Evolutionary conservation across 2,113 vertebrate species (phyloP).

Genomic region (Salminus brasiliensis): DNA sequence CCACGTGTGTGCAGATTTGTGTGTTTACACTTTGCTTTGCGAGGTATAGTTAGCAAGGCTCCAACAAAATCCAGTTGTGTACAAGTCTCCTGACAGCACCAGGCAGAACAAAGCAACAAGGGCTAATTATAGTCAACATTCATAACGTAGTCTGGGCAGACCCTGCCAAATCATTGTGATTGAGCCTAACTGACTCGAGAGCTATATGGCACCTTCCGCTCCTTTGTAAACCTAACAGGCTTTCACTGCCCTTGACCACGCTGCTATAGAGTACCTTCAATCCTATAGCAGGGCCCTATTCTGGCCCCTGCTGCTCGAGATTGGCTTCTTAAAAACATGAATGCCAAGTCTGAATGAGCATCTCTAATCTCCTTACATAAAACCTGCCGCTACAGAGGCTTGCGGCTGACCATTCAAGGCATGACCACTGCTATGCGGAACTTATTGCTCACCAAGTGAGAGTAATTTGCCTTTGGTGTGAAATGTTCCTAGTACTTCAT

Average conservation of each 20-base stretch:
- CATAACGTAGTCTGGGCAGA: conserved; percentile 14
- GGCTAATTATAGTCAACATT: conserved; percentile 9
- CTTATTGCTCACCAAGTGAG: not conserved
- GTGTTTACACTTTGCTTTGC: too few relatives aligned
- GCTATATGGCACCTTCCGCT: conserved; percentile 35
- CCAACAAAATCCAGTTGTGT: not conserved
- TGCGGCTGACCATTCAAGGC: not conserved
- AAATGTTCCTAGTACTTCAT: conserved; percentile 10
- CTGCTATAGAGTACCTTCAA: conserved; percentile 27
- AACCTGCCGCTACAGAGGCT: conserved; percentile 14
- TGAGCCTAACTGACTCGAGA: not conserved
- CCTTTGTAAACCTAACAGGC: conserved; percentile 52
- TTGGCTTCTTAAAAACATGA: conserved; percentile 26
- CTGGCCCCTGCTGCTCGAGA: conserved; percentile 29
- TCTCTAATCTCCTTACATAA: conserved; percentile 50
- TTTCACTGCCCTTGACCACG: conserved; percentile 51
- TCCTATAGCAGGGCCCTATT: conserved; percentile 31
- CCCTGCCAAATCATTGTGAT: conserved; percentile 23
- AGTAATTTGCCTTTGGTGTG: conserved; percentile 37
- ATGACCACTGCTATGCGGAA: not conserved
- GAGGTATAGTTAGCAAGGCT: too few relatives aligned
- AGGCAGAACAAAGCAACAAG: not conserved
- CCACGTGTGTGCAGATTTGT: too few relatives aligned
- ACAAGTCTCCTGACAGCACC: conserved; percentile 4
- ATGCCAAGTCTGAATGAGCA: conserved; percentile 14